Conservation (phyloP, 2,888 invertebrate species). For the Uropetala carovei region DNA sequence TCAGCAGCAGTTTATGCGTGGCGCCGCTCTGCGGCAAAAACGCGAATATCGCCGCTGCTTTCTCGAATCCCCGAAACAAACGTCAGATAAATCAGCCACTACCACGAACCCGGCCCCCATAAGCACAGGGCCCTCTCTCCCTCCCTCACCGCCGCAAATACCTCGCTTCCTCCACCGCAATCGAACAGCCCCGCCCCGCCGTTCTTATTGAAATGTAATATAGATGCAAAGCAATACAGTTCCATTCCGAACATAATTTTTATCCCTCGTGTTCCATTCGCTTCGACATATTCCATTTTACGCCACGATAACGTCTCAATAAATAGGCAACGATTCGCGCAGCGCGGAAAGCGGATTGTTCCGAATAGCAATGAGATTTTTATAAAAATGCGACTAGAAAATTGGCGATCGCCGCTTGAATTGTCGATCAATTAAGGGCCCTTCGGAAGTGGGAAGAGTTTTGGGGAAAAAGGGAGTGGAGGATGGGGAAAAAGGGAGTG, state of each 20-base stretch:
- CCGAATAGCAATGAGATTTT: not conserved
- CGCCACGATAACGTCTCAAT: slow-evolving; percentile 1
- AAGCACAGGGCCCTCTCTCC: not conserved
- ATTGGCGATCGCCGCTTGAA: not conserved
- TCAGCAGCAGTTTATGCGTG: not conserved
- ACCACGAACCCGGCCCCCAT: not conserved
- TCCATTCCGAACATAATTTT: not conserved
- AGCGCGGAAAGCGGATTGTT: not conserved
- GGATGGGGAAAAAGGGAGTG: not conserved
- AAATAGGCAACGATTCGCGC: slow-evolving; percentile 3
- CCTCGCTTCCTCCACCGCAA: not conserved
- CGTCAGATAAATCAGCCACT: not conserved
- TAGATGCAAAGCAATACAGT: not conserved
- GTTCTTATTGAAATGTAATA: slow-evolving; percentile 13
- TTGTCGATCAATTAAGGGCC: slow-evolving; percentile 3
- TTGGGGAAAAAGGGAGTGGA: not conserved
- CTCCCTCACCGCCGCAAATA: not conserved
- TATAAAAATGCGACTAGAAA: not conserved
- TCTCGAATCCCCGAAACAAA: not conserved
- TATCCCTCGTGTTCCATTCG: not conserved
- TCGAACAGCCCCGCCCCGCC: not conserved
- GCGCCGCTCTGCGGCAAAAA: not conserved
- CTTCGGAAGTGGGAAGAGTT: not conserved
- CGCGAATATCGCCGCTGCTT: not conserved
- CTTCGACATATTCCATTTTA: not conserved